Percentiles rank a stretch among this genome's conserved stretches.
phyloP scores from a whole-genome alignment of 2,797 vertebrate genomes.

The Urosaurus nigricauda region DNA sequence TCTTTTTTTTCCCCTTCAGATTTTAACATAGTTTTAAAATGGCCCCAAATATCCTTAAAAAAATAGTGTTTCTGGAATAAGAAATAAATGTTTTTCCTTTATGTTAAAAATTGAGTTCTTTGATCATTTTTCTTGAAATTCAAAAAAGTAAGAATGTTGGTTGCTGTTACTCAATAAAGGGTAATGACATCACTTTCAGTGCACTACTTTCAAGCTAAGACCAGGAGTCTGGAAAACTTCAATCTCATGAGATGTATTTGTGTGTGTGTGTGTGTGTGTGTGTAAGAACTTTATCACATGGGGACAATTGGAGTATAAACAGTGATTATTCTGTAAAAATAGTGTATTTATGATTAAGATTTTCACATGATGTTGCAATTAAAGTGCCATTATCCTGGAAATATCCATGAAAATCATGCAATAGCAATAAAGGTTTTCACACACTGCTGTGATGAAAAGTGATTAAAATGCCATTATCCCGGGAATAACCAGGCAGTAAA shows the following conservation, averaged over 20 bases:
- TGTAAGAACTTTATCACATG: too few relatives aligned
- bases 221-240: background rate
- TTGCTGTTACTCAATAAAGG: background rate
- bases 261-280: too few relatives aligned
- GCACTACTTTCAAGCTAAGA: background rate
- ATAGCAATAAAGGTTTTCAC: too few relatives aligned
- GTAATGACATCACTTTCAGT: background rate
- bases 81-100: background rate
- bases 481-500: too few relatives aligned
- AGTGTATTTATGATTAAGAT: too few relatives aligned
- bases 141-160: background rate
- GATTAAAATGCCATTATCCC: too few relatives aligned
- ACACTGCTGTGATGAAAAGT: too few relatives aligned
- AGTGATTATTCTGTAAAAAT: too few relatives aligned
- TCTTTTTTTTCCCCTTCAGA: background rate
- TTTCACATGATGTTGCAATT: too few relatives aligned
- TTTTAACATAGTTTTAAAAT: background rate
- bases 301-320: too few relatives aligned
- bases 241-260: background rate
- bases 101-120: background rate
- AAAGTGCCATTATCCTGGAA: too few relatives aligned
- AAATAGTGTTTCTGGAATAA: background rate
- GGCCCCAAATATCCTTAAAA: background rate
- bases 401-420: too few relatives aligned
- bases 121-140: background rate